Percentiles rank a stretch among this genome's conserved stretches.
phyloP scores from a whole-genome alignment of 2,888 invertebrate genomes.

The Crocallis elinguaria region DNA sequence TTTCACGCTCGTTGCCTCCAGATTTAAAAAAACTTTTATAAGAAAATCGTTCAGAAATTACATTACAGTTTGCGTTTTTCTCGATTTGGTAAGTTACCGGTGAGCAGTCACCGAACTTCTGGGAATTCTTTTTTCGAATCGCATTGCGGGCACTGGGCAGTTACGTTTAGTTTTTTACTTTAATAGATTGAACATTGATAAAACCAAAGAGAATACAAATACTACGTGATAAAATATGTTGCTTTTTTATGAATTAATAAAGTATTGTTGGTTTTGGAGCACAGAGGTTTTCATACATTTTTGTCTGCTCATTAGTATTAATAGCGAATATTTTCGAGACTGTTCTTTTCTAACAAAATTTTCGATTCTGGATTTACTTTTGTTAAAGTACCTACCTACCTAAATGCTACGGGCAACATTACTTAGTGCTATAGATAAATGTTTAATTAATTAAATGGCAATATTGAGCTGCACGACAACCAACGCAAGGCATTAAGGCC shows the following conservation, averaged over 20 bases:
- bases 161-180: constrained; percentile 34
- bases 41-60: constrained; percentile 45
- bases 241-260: too few species aligned
- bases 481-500: constrained; percentile 31
- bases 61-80: constrained; percentile 43
- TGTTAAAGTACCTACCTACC: too few species aligned
- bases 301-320: too few species aligned
- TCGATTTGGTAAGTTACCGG: constrained; percentile 42
- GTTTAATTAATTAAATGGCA: constrained; percentile 32
- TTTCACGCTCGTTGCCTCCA: constrained; percentile 60
- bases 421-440: background rate
- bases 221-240: too few species aligned
- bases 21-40: constrained; percentile 43
- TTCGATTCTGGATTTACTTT: too few species aligned
- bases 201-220: too few species aligned
- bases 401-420: too few species aligned
- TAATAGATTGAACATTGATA: too few species aligned
- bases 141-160: constrained; percentile 26
- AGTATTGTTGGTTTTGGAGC: too few species aligned
- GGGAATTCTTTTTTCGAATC: constrained; percentile 45
- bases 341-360: too few species aligned
- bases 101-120: constrained; percentile 45
- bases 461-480: constrained; percentile 30
- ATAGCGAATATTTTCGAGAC: too few species aligned
- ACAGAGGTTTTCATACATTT: too few species aligned